Evolutionary conservation across 2,888 invertebrate species (phyloP).

Genomic region (Eueremaeus valkanovi): DNA sequence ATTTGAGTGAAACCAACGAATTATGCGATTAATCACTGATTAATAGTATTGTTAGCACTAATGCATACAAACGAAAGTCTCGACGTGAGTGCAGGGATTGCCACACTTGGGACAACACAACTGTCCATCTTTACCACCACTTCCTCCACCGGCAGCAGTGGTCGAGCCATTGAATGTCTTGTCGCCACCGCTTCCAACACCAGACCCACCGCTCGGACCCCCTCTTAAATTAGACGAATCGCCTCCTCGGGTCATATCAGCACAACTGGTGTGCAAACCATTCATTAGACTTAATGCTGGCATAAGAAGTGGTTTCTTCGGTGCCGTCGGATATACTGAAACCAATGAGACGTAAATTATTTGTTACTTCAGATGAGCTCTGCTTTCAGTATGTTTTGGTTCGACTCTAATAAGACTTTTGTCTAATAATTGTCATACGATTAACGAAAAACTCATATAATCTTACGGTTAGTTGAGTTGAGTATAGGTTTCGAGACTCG

Average conservation of each 20-base stretch:
- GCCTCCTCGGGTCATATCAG: not conserved
- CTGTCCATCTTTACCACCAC: conserved; percentile 51
- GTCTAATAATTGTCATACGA: not conserved
- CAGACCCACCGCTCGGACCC: not conserved
- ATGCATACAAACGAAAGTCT: conserved; percentile 82
- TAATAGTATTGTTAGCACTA: not conserved
- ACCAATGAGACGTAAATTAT: too few relatives aligned
- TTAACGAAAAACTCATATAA: not conserved
- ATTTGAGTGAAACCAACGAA: too few relatives aligned
- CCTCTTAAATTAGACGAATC: conserved; percentile 8
- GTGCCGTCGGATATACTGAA: not conserved
- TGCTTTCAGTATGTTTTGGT: too few relatives aligned
- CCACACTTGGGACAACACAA: conserved; percentile 87
- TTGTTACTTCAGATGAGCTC: too few relatives aligned
- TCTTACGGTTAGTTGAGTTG: not conserved
- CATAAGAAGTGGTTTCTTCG: not conserved
- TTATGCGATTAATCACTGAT: not conserved
- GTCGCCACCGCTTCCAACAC: not conserved
- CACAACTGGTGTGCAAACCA: not conserved
- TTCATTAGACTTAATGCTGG: not conserved
- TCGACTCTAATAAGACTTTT: not conserved
- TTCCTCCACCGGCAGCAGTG: conserved; percentile 42
- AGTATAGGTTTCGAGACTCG: not conserved
- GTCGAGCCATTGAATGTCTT: conserved; percentile 6
- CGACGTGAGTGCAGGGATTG: conserved; percentile 93